Evolutionary conservation across 2,797 vertebrate genomes (phyloP).

Genomic region (Masticophis lateralis): DNA sequence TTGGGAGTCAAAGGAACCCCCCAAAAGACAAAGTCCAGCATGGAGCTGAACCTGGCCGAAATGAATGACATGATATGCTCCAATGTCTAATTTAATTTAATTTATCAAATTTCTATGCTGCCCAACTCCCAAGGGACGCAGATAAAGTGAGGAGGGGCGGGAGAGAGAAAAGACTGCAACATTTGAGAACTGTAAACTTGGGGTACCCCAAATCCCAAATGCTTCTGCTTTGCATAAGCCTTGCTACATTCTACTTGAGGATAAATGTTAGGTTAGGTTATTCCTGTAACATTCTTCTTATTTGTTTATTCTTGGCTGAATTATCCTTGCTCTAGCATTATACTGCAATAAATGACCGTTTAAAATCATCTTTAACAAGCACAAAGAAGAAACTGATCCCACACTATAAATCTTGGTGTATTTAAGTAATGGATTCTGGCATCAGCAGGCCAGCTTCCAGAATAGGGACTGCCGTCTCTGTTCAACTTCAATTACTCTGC

Average conservation of each 20-base stretch:
- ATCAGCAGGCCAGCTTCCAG: too few species aligned
- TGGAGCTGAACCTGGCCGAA: conserved; percentile 67
- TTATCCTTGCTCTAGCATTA: background rate
- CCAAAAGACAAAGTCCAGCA: conserved; percentile 73
- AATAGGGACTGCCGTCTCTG: too few species aligned
- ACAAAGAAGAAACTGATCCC: background rate
- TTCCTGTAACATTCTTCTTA: background rate
- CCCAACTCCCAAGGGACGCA: too few species aligned
- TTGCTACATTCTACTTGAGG: background rate
- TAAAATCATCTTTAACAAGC: background rate
- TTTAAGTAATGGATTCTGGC: background rate
- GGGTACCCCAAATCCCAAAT: background rate
- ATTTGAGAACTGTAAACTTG: too few species aligned
- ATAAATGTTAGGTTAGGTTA: too few species aligned
- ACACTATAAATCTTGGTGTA: background rate
- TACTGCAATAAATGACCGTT: background rate
- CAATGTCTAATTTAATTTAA: conserved; percentile 70
- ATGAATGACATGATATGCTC: conserved; percentile 85
- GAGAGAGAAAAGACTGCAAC: too few species aligned
- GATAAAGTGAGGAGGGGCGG: too few species aligned
- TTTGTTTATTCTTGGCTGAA: background rate
- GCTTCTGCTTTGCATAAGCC: background rate
- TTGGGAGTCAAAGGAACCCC: conserved; percentile 68
- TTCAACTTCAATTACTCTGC: background rate
- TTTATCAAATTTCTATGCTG: too few species aligned